Percentiles rank a stretch among this genome's conserved stretches.
phyloP scores from a whole-genome alignment of 2,888 invertebrate genomes.

The Himalopsyche japonica region DNA sequence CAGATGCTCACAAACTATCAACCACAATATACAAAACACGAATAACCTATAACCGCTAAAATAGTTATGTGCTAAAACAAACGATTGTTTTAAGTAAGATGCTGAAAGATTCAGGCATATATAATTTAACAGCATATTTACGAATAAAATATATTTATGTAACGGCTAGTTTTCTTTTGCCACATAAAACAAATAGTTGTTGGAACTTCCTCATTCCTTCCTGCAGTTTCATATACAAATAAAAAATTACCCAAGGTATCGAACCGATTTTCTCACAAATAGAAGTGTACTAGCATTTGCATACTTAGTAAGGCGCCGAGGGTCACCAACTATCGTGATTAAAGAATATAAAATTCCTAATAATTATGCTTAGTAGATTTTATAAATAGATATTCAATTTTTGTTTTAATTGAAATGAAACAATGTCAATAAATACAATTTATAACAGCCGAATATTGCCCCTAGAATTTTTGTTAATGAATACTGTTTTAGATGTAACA shows the following conservation, averaged over 20 bases:
- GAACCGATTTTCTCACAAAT: constrained; percentile 38
- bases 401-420: too few species aligned
- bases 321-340: too few species aligned
- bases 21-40: background rate
- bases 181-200: background rate
- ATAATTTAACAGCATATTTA: background rate
- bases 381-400: too few species aligned
- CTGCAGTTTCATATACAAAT: constrained; percentile 5
- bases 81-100: background rate
- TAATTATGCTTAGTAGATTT: too few species aligned
- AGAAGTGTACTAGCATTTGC: constrained; percentile 6
- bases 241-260: constrained; percentile 4
- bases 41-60: background rate
- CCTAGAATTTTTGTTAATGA: too few species aligned
- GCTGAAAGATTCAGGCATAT: background rate
- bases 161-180: background rate
- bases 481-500: too few species aligned
- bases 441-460: too few species aligned
- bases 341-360: too few species aligned
- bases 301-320: background rate
- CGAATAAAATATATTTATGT: background rate
- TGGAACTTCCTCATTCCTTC: constrained; percentile 34
- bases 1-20: background rate
- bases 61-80: background rate
- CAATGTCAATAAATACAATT: too few species aligned